Evolutionary conservation across 1,140 invertebrate genomes (phyloP), one percentile per base, ranked within the genome.

Genomic region (Drosophila lacertosa): DNA sequence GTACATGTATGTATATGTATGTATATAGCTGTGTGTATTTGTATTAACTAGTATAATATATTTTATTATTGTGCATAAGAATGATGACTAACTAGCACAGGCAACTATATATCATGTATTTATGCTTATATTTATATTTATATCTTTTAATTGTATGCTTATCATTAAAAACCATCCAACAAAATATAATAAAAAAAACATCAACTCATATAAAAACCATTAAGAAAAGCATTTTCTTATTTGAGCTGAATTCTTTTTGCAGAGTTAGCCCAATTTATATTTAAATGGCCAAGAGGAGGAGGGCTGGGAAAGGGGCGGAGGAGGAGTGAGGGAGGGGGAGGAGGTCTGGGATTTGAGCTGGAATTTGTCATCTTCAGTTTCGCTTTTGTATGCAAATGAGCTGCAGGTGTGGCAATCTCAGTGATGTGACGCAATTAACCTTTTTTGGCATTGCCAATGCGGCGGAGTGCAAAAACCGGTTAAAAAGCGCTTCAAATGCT

Each of bases 381-480:
- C 11, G 20, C 33, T 53, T 63, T 64, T 70, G 50, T 65, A 70
- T 70, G 60, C 18, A 57, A 70, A 70, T 65, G 51, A 57, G 51
- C 26, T 42, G 60, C 62, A 70, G 67, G 67, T 70, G 67, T 70
- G 59, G 44, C 60, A 55, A 64, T 24, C n/a, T 2, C 22, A 18
- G 67, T 64, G 60, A 70, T 26, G 67, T 64, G 60, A 70, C 67
- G 67, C 20, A 32, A 69, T 57, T 65, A 37, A 48, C 20, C 20
- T 65, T 65, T 70, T 37, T 26, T 42, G 33, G 51, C 42, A 58
- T 18, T 22, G 26, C 29, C 15, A 54, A 40, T 39, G 18, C 11
- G 24, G 20, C 35, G 22, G 35, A 48, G 33, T 64, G 66, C 66
- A 55, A 65, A 65, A 70, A 70, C 67, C 51, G 67, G 67, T 70